Conservation (phyloP, 2,888 invertebrate species). For the Tiliacea citrago region DNA sequence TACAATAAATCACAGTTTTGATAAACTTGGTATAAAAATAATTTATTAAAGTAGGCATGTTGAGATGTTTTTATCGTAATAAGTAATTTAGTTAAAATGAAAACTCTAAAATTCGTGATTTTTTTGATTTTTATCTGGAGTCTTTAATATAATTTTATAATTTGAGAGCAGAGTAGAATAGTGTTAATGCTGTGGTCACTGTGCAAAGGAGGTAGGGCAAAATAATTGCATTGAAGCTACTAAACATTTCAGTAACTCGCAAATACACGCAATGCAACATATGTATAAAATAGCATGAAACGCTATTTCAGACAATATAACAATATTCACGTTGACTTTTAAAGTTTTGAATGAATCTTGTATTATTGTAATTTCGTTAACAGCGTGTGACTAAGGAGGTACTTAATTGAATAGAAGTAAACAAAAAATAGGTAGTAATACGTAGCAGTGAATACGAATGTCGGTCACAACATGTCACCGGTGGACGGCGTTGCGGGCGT, state of each 20-base stretch:
- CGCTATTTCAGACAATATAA: neutral
- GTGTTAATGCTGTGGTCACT: neutral
- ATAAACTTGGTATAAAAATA: neutral
- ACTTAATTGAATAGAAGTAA: too few species aligned
- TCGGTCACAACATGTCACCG: slow-evolving; percentile 23
- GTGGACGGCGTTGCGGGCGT: neutral
- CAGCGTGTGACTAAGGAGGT: neutral
- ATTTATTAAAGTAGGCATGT: neutral
- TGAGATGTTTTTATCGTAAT: neutral
- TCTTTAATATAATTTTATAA: neutral
- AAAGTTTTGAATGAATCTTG: slow-evolving; percentile 7
- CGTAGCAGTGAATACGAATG: slow-evolving; percentile 22
- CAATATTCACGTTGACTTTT: neutral
- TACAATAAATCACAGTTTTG: slow-evolving; percentile 9
- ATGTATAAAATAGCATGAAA: slow-evolving; percentile 3
- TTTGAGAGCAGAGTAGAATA: neutral
- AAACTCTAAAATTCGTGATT: neutral
- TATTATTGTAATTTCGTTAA: neutral
- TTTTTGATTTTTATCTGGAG: too few species aligned
- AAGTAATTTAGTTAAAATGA: neutral
- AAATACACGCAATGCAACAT: neutral
- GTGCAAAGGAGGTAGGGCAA: neutral
- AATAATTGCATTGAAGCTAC: neutral
- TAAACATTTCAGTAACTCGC: neutral
- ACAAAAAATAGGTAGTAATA: slow-evolving; percentile 12